Conservation (phyloP, 1,140 invertebrate species). For the Apis cerana region DNA sequence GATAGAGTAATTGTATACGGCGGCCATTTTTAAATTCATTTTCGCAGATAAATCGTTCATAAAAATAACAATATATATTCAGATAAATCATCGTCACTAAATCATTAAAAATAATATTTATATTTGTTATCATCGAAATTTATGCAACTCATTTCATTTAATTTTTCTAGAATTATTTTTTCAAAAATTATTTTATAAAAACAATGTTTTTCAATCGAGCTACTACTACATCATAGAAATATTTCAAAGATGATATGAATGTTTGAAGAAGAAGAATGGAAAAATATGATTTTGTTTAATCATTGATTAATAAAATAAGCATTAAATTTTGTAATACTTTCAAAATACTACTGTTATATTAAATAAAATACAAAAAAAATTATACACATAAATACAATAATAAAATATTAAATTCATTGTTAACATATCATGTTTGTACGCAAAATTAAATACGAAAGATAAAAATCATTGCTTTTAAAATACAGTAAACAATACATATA, state of each 20-base stretch:
- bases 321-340: neutral
- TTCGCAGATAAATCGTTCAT: slow-evolving; percentile 1
- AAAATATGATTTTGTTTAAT: too few relatives aligned
- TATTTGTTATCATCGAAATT: neutral
- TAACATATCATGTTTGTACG: neutral
- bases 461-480: neutral
- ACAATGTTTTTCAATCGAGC: neutral
- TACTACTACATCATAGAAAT: neutral
- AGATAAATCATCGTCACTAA: neutral
- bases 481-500: slow-evolving; percentile 31
- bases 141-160: neutral
- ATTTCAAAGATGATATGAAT: neutral
- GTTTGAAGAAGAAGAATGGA: neutral
- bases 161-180: neutral
- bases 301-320: neutral
- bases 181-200: slow-evolving; percentile 4
- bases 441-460: slow-evolving; percentile 32
- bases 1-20: slow-evolving; percentile 25
- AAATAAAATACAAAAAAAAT: too few relatives aligned
- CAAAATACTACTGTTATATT: neutral
- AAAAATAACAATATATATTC: neutral
- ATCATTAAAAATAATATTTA: neutral
- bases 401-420: neutral
- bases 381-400: neutral
- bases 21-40: slow-evolving; percentile 43